Base-by-base conservation (phyloP, 1,140 invertebrate species). In the Sycophila sp. region DNA sequence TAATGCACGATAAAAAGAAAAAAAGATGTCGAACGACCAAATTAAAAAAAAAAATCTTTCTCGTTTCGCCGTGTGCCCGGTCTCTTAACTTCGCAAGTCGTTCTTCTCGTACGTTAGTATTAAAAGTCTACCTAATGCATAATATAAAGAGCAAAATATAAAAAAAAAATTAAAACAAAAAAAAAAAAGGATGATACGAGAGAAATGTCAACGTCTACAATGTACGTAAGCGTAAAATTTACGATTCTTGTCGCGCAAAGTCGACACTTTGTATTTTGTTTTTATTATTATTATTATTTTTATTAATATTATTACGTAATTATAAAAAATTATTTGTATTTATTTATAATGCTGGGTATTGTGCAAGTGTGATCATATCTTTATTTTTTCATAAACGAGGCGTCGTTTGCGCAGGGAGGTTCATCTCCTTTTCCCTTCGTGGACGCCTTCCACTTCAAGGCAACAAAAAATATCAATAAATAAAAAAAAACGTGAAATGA, bases 301-400 rank as follows among this genome's bases (percentile, higher is more conserved):
- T 63, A 58, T 63, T 62, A 68, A 40, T 53, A 49, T n/a, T 49
- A 58, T 62, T 49, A 42, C 22, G 32, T 55, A 45, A 66, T 60
- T 53, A 60, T 53, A 38, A 69, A 42, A n/a, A 49, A 69, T 60
- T 69, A 66, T 73, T 69, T 66, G 36, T 73, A 65, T 73, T 69
- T 66, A 73, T 73, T 73, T 59, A 65, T 69, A 73, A 69, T 30
- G 36, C 42, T 73, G 66, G 66, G 55, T 73, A 60, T 65, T 69
- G 71, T 73, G 60, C 66, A 73, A 73, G 71, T 59, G 66, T 73
- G 58, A 73, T 59, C 36, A 55, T 53, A 65, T 68, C 32, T 64
- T 38, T 72, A 72, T 66, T 67, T 72, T 62, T 65, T 72, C 64
- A 72, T 24, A 56, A n/a, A 55, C 28, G 45, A 24, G 24, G 40